Percentiles rank a stretch among this genome's conserved stretches.
These are phyloP conservation scores for Herpailurus yagouaroundi DNA, from an alignment of 2,113 vertebrate genomes.

Conservation along the genomic window DNA sequence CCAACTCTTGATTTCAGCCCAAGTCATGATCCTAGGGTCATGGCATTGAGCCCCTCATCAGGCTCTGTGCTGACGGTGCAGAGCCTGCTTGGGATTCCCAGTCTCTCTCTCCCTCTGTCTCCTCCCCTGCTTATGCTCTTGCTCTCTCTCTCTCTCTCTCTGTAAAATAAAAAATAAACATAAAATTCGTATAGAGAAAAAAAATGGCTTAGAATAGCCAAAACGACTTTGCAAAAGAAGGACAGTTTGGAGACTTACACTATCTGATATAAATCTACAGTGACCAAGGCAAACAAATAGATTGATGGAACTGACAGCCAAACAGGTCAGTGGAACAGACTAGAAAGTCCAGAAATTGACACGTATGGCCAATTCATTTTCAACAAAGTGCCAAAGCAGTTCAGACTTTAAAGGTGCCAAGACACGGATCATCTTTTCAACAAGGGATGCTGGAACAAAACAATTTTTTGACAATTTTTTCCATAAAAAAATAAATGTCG, in stretches of 20 bases:
- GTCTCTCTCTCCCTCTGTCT: too few relatives aligned
- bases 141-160: too few relatives aligned
- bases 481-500: not conserved
- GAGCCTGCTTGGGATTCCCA: too few relatives aligned
- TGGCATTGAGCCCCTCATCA: too few relatives aligned
- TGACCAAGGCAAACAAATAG: not conserved
- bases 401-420: not conserved
- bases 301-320: not conserved
- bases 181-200: not conserved
- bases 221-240: not conserved
- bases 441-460: not conserved
- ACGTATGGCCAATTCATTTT: not conserved
- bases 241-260: not conserved
- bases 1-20: too few relatives aligned
- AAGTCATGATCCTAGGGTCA: too few relatives aligned
- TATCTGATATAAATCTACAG: not conserved
- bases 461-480: not conserved
- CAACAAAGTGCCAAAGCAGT: not conserved
- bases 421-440: not conserved
- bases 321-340: not conserved
- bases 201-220: not conserved
- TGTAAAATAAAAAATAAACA: too few relatives aligned
- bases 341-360: not conserved
- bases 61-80: too few relatives aligned
- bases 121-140: too few relatives aligned